Evolutionary conservation across 1,140 invertebrate species (phyloP), one percentile per base, ranked within the genome.

Genomic region (Drosophila takahashii): DNA sequence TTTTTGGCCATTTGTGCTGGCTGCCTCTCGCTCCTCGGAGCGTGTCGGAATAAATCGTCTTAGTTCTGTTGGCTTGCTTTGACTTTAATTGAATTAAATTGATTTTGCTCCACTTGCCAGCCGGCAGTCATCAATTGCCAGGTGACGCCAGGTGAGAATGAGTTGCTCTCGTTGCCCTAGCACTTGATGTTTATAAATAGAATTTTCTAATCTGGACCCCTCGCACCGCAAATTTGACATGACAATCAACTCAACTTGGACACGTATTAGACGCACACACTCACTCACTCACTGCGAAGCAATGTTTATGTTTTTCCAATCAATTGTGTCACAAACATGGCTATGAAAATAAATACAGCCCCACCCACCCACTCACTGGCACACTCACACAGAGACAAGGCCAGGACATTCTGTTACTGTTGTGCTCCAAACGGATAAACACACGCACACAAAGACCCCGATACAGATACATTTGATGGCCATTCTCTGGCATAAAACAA

Each of bases 281-380:
- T 59, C 5, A 41, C 29, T 13, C 57, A 32, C 39, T 36, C 32
- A 60, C 27, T 54, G 41, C 34, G 45, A 56, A 47, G 15, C 27
- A 62, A 77, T 86, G 77, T 81, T 84, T 77, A 74, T 85, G 73
- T 86, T 85, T 80, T 86, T 77, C 47, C 77, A 85, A 85, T 81
- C 81, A 86, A 85, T 85, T 86, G 62, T 77, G 77, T 81, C 73
- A 73, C 62, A 57, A 81, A 83, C 47, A 75, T 58, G 62, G 62
- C 61, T 79, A 77, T 76, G 58, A 72, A 84, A 79, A 77, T 77
- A 72, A 84, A 79, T 79, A 84, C 51, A 59, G 6, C 48, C 56
- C 42, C 39, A 61, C 29, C 36, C 54, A 47, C 26, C 7, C 29
- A 58, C 41, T 11, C 51, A 27, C 22, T 22, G 1, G 3, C 22